Conservation (phyloP, 2,888 invertebrate genomes). For the Hyles lineata region DNA sequence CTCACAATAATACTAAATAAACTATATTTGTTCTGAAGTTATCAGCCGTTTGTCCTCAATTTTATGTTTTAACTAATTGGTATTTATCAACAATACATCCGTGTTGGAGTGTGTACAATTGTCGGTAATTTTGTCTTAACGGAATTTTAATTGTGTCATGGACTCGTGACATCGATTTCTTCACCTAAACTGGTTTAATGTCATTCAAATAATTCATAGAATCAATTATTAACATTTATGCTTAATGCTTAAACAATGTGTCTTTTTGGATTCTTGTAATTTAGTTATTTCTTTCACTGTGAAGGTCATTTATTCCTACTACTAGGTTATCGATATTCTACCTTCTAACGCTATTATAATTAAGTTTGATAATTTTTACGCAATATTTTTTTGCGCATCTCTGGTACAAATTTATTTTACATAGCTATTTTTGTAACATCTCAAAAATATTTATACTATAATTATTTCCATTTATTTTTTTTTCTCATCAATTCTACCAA, state of each 20-base stretch:
- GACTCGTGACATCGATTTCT: neutral
- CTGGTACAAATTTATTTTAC: no score
- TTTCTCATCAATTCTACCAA: neutral
- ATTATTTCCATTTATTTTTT: no score
- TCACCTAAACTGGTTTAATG: neutral
- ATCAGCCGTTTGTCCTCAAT: neutral
- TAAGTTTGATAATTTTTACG: no score
- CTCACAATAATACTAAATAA: conserved; percentile 2
- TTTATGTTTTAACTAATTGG: conserved; percentile 9
- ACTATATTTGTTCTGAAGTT: conserved; percentile 3
- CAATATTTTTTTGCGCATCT: no score
- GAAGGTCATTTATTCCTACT: no score
- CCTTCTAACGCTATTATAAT: no score
- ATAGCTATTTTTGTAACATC: no score
- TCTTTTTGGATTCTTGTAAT: no score
- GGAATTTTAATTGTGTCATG: conserved; percentile 6
- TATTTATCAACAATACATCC: conserved; percentile 14
- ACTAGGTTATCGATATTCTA: no score
- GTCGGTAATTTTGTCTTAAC: neutral
- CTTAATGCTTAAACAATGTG: no score
- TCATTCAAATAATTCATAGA: neutral
- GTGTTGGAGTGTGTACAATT: neutral
- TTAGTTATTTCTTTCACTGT: no score
- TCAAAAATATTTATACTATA: no score
- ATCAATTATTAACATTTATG: neutral